phyloP scores from a whole-genome alignment of 2,797 vertebrate species.

The Gymnothorax reevesii region DNA sequence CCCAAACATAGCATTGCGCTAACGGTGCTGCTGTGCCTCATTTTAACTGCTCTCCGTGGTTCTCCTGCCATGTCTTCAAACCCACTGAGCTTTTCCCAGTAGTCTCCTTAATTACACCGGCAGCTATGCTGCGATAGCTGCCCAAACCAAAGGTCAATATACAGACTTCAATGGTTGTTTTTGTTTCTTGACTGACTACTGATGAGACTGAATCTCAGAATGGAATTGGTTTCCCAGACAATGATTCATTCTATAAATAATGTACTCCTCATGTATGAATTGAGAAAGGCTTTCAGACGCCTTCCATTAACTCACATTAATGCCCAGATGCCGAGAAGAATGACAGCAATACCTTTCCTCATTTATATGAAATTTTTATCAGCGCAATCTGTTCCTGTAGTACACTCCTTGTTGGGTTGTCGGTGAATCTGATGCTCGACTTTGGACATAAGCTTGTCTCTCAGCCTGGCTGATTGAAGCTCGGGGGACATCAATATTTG shows the following conservation, averaged over 20 bases:
- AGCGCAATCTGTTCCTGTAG: slow-evolving; percentile 85
- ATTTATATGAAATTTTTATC: slow-evolving; percentile 99
- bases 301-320: slow-evolving; percentile 99
- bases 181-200: slow-evolving; percentile 68
- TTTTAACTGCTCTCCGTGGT: slow-evolving; percentile 48
- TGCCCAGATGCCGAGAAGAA: slow-evolving; percentile 97
- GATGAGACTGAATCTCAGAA: slow-evolving; percentile 92
- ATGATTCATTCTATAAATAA: slow-evolving; percentile 97
- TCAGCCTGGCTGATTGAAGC: slow-evolving; percentile 97
- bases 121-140: slow-evolving; percentile 94
- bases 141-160: slow-evolving; percentile 89
- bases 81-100: slow-evolving; percentile 76
- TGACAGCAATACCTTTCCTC: slow-evolving; percentile 98
- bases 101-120: slow-evolving; percentile 92
- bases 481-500: slow-evolving; percentile 99
- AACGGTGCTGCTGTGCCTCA: slow-evolving; percentile 13
- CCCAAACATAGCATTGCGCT: slow-evolving; percentile 69
- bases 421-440: slow-evolving; percentile 95
- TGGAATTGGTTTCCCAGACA: slow-evolving; percentile 97
- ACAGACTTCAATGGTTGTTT: slow-evolving; percentile 51
- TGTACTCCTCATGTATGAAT: slow-evolving; percentile 97
- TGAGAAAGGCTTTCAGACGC: slow-evolving; percentile 99
- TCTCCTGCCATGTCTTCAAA: slow-evolving; percentile 63
- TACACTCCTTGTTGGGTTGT: slow-evolving; percentile 99
- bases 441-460: slow-evolving; percentile 98